These are phyloP conservation scores for Drosophila mimica DNA, from an alignment of 2,888 invertebrate species.

Conservation along the genomic window DNA sequence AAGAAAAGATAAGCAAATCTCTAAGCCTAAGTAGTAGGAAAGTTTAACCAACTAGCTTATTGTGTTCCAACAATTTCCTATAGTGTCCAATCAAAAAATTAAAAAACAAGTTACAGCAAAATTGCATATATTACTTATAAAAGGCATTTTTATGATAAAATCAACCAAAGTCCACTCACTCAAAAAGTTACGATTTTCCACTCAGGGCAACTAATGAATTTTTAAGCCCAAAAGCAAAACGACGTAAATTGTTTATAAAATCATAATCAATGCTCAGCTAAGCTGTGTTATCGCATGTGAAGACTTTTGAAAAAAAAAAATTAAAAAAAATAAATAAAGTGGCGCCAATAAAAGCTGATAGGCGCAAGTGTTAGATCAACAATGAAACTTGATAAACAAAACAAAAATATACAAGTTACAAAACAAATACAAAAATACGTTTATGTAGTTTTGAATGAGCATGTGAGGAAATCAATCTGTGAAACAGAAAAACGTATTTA, in stretches of 20 bases:
- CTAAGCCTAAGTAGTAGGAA: background rate
- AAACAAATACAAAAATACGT: slow-evolving; percentile 12
- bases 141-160: slow-evolving; percentile 2
- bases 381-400: slow-evolving; percentile 35
- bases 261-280: slow-evolving; percentile 3
- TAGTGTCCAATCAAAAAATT: background rate
- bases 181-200: slow-evolving; percentile 5
- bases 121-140: background rate
- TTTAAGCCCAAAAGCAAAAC: slow-evolving; percentile 5
- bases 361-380: slow-evolving; percentile 47
- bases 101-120: background rate
- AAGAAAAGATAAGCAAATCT: background rate
- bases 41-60: too few relatives aligned
- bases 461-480: slow-evolving; percentile 37
- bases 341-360: slow-evolving; percentile 53
- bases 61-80: background rate
- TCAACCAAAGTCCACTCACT: background rate
- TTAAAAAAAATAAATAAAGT: slow-evolving; percentile 31
- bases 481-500: slow-evolving; percentile 14
- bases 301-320: slow-evolving; percentile 16
- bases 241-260: background rate
- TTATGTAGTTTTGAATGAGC: slow-evolving; percentile 1
- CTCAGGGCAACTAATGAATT: background rate
- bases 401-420: slow-evolving; percentile 1
- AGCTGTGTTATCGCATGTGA: slow-evolving; percentile 26